Base-by-base conservation (phyloP, 2,888 invertebrate genomes). In the Polyommatus icarus region DNA sequence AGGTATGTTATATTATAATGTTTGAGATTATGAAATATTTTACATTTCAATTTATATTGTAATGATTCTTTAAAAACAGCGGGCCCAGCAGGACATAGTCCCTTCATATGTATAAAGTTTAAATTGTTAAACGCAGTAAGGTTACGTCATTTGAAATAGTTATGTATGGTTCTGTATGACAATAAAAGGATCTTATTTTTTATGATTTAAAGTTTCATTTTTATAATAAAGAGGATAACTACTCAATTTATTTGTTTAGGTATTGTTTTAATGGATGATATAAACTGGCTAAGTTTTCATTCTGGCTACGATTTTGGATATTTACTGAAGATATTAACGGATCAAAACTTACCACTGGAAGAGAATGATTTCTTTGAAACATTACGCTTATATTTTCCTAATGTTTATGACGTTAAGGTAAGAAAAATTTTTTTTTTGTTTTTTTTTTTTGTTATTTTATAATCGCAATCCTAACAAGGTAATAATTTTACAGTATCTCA, bases 271-370 rank as follows among this genome's bases (percentile, higher is more conserved):
- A 97, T 97, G 93, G 98, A 99, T 83, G 97, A 98, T 87, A 97
- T 99, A 79, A 98, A 98, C 88, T 99, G 99, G 98, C 95, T 99
- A 71, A 98, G 99, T 78, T 99, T 99, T 94, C 99, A 99, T 92
- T 98, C 98, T 84, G 99, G 98, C 79, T 99, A 99, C 87, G 99
- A 99, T 93, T 99, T 99, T 92, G 99, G 99, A 76, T 99, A 99
- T 91, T 95, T 99, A 83, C 94, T 99, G 77, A 98, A 98, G 91
- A 94, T 99, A 79, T 95, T 99, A 80, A 98, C 98, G 1, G 97
- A 98, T 90, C 96, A 96, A 87, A 97, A 97, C 89, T 94, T 99
- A 85, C 99, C 99, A 29, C 96, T 96, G 80, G 98, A 98, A 85
- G 99, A 99, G 87, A 96, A 96, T 82, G 98, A 98, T 85, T 99